These are phyloP conservation scores for Nyctereutes procyonoides DNA, from an alignment of 2,113 vertebrate species.

Conservation along the genomic window DNA sequence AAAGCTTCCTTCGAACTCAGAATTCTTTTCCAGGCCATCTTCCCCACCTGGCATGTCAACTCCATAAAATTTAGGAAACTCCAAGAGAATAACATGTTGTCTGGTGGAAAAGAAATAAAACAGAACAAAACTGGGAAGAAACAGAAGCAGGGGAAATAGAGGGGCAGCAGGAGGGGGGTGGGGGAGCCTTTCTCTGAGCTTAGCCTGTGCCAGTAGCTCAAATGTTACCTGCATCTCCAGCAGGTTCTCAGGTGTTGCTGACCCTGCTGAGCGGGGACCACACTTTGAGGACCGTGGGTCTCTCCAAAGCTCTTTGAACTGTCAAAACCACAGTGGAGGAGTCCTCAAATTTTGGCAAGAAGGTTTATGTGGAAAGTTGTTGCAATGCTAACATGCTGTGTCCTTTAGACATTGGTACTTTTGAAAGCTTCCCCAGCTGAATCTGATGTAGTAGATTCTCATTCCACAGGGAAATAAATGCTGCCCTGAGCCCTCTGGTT, in stretches of 20 bases:
- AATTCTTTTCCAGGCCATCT: not conserved
- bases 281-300: not conserved
- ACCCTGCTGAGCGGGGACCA: accelerated
- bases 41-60: not conserved
- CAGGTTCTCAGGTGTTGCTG: not conserved
- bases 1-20: not conserved
- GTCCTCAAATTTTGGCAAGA: not conserved
- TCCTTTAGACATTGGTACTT: not conserved
- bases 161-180: not conserved
- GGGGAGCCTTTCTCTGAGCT: not conserved
- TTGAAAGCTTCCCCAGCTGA: not conserved
- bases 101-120: not conserved
- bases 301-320: not conserved
- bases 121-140: not conserved
- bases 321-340: not conserved
- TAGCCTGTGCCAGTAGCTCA: not conserved
- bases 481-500: not conserved
- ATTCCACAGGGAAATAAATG: not conserved
- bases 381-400: not conserved
- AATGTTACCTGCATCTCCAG: not conserved
- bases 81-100: not conserved
- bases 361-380: not conserved
- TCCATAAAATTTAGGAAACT: not conserved
- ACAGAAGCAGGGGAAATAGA: not conserved
- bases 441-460: not conserved